These are phyloP conservation scores for Drosophila sturtevanti DNA, from an alignment of 1,140 invertebrate genomes.

Conservation along the genomic window DNA sequence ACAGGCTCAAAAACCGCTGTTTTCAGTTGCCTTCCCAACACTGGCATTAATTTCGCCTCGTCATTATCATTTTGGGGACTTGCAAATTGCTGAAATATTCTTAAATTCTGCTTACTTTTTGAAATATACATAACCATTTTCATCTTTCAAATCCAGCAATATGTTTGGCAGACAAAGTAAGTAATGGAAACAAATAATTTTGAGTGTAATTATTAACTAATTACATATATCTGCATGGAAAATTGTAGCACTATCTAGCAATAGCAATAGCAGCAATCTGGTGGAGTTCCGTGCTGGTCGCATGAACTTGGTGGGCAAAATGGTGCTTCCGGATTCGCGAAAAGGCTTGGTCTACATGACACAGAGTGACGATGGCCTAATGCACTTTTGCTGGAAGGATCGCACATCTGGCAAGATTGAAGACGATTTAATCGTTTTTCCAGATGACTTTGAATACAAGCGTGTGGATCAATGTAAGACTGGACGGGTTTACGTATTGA, in stretches of 20 bases:
- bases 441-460: slow-evolving; percentile 99
- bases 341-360: slow-evolving; percentile 97
- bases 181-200: background rate
- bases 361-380: slow-evolving; percentile 97
- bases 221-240: background rate
- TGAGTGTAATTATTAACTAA: background rate
- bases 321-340: slow-evolving; percentile 97
- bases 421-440: slow-evolving; percentile 98
- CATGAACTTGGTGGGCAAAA: slow-evolving; percentile 97
- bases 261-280: slow-evolving; percentile 91
- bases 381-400: slow-evolving; percentile 99
- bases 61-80: slow-evolving; percentile 3
- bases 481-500: slow-evolving; percentile 96
- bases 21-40: background rate
- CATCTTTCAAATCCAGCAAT: slow-evolving; percentile 59
- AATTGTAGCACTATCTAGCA: slow-evolving; percentile 1
- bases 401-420: slow-evolving; percentile 87
- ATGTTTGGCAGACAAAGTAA: slow-evolving; percentile 80
- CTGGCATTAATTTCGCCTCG: background rate
- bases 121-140: background rate
- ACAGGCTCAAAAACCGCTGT: too few species aligned
- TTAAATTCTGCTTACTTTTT: background rate
- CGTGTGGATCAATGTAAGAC: slow-evolving; percentile 97
- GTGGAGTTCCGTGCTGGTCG: slow-evolving; percentile 98
- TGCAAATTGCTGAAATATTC: background rate